A percentile compares a stretch with the other conserved stretches of the same genome.
Conservation (phyloP, 2,113 vertebrate species). For the Brevimyrus niger region DNA sequence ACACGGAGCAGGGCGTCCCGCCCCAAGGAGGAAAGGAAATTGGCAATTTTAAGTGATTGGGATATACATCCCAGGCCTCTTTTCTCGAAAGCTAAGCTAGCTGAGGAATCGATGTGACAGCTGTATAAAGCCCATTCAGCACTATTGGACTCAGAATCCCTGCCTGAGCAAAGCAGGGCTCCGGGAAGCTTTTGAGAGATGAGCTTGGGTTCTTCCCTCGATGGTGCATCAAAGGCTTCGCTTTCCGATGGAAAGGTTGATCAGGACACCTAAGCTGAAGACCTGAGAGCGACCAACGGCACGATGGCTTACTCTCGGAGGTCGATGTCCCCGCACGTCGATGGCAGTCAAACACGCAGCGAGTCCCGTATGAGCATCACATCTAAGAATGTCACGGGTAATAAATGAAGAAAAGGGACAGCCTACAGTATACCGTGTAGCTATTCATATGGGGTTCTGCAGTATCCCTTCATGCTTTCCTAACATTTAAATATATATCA, state of each 20-base stretch:
- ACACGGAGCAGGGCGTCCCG: neutral
- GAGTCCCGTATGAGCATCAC: neutral
- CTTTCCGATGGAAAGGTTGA: constrained; percentile 32
- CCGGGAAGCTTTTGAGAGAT: constrained; percentile 1
- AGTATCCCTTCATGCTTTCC: neutral
- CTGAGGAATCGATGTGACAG: constrained; percentile 44
- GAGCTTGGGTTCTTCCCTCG: constrained; percentile 24
- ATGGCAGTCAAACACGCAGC: neutral
- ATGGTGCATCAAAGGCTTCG: constrained; percentile 48
- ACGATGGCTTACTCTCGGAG: neutral
- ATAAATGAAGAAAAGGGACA: neutral
- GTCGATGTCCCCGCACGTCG: neutral
- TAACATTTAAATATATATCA: neutral
- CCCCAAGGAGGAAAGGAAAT: neutral
- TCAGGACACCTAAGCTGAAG: constrained; percentile 21
- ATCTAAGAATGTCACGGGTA: neutral
- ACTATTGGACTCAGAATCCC: constrained; percentile 35
- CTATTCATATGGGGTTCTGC: neutral
- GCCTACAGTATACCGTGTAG: neutral
- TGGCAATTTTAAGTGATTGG: neutral
- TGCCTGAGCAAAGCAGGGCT: constrained; percentile 18
- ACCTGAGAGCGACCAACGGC: neutral
- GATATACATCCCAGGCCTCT: constrained; percentile 27
- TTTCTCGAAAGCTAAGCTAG: constrained; percentile 27
- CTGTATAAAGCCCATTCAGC: constrained; percentile 48